Evolutionary conservation across 1,140 invertebrate genomes (phyloP).

Genomic region (Microplitis mediator): DNA sequence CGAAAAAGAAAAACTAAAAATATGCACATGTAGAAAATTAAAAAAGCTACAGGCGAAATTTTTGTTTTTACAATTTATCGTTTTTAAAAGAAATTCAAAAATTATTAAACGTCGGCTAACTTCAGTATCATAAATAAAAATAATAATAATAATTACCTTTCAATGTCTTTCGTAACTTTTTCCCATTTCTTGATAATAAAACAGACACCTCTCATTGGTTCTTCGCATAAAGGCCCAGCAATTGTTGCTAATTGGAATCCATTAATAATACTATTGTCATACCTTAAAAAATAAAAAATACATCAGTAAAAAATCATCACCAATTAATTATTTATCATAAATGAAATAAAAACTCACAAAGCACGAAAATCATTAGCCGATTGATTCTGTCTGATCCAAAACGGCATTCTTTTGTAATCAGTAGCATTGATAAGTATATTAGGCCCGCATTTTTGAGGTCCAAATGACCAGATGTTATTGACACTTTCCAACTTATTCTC

Average conservation of each 20-base stretch:
- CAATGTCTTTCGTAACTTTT: constrained; percentile 3
- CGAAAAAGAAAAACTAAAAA: no score
- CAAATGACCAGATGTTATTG: constrained; percentile 87
- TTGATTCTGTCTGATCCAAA: constrained; percentile 46
- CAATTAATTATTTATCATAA: background rate
- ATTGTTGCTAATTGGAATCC: constrained; percentile 93
- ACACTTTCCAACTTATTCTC: constrained; percentile 65
- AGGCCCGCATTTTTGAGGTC: constrained; percentile 85
- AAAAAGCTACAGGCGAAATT: no score
- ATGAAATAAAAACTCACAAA: constrained; percentile 42
- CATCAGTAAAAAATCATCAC: constrained; percentile 6
- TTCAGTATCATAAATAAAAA: no score
- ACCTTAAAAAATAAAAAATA: constrained; percentile 52
- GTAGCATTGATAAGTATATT: constrained; percentile 85
- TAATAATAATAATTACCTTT: no score
- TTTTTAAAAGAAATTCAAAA: no score
- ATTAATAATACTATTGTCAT: constrained; percentile 84
- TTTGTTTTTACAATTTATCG: no score
- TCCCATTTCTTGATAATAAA: constrained; percentile 87
- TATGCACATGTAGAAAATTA: no score
- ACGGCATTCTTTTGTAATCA: constrained; percentile 61
- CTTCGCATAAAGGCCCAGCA: constrained; percentile 91
- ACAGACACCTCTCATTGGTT: constrained; percentile 93
- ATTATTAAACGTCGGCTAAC: no score
- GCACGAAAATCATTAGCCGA: constrained; percentile 47